Percentiles rank a stretch among this genome's conserved stretches.
These are phyloP conservation scores for Metallyticus violacea DNA, from an alignment of 2,888 invertebrate species.

Conservation along the genomic window DNA sequence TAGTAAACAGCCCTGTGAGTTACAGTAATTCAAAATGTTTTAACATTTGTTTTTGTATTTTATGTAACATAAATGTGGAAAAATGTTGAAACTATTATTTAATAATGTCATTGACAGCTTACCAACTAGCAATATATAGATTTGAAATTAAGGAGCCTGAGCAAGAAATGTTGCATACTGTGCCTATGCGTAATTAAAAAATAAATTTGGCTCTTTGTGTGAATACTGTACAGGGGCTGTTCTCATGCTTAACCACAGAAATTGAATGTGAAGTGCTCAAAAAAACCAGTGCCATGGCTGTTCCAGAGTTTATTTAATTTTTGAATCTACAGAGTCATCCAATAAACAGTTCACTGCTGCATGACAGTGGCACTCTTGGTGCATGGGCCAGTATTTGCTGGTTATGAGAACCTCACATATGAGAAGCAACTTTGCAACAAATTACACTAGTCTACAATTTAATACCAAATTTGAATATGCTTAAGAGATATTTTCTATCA, in stretches of 20 bases:
- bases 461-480: no score
- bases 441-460: no score
- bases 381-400: no score
- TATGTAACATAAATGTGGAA: background rate
- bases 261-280: background rate
- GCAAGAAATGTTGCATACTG: background rate
- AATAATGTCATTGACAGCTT: background rate
- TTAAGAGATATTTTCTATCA: no score
- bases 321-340: no score
- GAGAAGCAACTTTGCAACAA: no score
- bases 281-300: background rate
- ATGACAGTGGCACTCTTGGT: no score
- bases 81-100: background rate
- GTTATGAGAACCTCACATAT: no score
- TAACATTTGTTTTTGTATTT: background rate
- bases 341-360: no score
- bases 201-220: background rate
- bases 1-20: background rate
- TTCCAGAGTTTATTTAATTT: no score
- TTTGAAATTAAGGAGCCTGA: background rate
- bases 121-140: background rate
- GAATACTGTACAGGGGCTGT: background rate
- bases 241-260: background rate
- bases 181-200: background rate
- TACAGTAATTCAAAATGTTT: background rate